These are phyloP conservation scores for Potamilus streckersoni DNA, from an alignment of 1,140 invertebrate genomes.

Conservation along the genomic window DNA sequence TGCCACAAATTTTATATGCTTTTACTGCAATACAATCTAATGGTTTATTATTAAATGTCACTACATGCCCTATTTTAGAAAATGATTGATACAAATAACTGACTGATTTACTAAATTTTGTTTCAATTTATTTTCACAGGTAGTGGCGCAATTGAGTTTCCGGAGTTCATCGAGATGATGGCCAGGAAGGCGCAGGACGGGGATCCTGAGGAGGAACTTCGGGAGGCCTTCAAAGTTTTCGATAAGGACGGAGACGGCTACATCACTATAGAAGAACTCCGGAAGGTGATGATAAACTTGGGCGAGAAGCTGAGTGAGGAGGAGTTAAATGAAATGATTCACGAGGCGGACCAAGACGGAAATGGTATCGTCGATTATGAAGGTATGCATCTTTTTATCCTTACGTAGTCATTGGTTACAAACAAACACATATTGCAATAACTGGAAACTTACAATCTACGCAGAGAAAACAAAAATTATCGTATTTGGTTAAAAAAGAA, in stretches of 20 bases:
- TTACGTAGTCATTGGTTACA: too few relatives aligned
- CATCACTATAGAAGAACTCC: background rate
- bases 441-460: too few relatives aligned
- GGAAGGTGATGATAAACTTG: background rate
- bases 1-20: too few relatives aligned
- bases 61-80: too few relatives aligned
- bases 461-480: too few relatives aligned
- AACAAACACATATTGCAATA: too few relatives aligned
- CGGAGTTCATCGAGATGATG: conserved; percentile 26
- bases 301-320: background rate
- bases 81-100: too few relatives aligned
- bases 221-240: conserved; percentile 24
- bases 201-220: conserved; percentile 22
- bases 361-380: background rate
- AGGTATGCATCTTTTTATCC: background rate
- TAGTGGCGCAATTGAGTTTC: conserved; percentile 19
- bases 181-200: conserved; percentile 18
- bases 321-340: background rate
- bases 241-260: conserved; percentile 20
- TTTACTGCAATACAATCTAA: too few relatives aligned
- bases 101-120: too few relatives aligned
- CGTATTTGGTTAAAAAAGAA: too few relatives aligned
- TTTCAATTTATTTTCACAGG: background rate
- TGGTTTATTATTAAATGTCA: too few relatives aligned
- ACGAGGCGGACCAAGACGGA: background rate